These are phyloP conservation scores for Pavo muticus DNA, from an alignment of 2,113 vertebrate genomes.

Conservation along the genomic window DNA sequence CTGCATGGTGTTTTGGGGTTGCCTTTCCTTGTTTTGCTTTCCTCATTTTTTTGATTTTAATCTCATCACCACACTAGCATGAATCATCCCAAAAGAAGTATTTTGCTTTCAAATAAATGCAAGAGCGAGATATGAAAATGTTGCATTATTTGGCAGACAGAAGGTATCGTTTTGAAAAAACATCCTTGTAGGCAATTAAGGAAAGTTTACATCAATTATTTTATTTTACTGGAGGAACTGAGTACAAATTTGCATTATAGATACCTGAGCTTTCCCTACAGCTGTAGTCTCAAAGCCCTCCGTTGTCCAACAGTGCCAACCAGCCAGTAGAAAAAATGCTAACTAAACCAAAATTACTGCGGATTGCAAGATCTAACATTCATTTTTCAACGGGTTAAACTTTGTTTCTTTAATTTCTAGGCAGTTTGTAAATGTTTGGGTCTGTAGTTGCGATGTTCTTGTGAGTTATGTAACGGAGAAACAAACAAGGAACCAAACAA, in stretches of 20 bases:
- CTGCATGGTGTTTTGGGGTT: neutral
- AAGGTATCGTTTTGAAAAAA: neutral
- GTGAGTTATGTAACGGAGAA: neutral
- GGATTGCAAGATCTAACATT: neutral
- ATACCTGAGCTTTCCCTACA: neutral
- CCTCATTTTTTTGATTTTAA: neutral
- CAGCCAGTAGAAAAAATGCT: neutral
- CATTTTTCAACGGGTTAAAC: neutral
- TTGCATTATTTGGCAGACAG: neutral
- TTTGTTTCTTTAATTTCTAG: neutral
- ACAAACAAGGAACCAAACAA: neutral
- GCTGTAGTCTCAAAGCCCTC: neutral
- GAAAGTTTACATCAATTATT: neutral
- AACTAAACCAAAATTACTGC: neutral
- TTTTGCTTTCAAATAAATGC: neutral
- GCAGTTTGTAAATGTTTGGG: neutral
- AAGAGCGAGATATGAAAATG: neutral
- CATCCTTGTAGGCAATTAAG: neutral
- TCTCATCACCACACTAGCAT: neutral
- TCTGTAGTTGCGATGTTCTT: neutral
- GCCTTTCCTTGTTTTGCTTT: neutral
- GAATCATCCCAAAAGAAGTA: neutral
- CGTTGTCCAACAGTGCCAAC: neutral
- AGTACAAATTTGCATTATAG: neutral
- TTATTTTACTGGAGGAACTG: neutral